A percentile compares a stretch with the other conserved stretches of the same genome.
Evolutionary conservation across 2,888 invertebrate species (phyloP).

Genomic region (Doris montereyensis): DNA sequence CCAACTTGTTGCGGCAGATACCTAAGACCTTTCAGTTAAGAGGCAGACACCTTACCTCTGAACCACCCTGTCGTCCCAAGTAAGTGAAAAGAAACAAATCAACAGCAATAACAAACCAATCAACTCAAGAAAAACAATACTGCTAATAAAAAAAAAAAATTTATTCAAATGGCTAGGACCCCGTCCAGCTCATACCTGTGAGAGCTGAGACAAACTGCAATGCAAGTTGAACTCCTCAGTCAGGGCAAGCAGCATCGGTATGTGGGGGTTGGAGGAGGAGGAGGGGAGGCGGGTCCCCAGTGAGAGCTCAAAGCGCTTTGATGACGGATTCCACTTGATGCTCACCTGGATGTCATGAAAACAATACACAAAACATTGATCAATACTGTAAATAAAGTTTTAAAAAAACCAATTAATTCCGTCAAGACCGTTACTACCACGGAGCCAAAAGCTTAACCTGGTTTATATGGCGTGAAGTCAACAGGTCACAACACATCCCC

Average conservation of each 20-base stretch:
- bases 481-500: no score
- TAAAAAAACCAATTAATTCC: no score
- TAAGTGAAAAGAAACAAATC: conserved; percentile 23
- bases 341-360: conserved; percentile 57
- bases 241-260: conserved; percentile 88
- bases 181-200: conserved; percentile 74
- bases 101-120: background rate
- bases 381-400: no score
- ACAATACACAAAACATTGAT: no score
- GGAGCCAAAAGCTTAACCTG: no score
- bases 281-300: conserved; percentile 71
- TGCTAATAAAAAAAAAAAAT: background rate
- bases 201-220: conserved; percentile 83
- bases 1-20: no score
- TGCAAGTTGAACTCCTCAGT: conserved; percentile 89
- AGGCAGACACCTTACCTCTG: no score
- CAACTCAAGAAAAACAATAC: background rate
- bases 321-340: conserved; percentile 59
- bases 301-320: conserved; percentile 78
- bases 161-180: no score
- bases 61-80: no score
- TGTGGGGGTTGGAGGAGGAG: conserved; percentile 84
- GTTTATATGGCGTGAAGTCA: no score
- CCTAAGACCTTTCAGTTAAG: no score
- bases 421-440: no score